phyloP scores from a whole-genome alignment of 2,797 vertebrate genomes.

The Anguilla megastoma region DNA sequence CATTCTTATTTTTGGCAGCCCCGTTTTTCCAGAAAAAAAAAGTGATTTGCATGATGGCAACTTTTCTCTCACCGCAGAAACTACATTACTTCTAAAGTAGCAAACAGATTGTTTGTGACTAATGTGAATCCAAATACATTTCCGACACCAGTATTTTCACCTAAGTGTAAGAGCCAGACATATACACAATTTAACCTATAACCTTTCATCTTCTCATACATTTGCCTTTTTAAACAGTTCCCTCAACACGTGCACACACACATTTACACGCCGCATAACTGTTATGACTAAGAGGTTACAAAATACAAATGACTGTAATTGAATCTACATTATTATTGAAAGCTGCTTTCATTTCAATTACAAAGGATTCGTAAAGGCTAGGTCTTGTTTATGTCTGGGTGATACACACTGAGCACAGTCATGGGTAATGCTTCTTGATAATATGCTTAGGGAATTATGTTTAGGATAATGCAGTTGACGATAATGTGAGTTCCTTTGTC shows the following conservation, averaged over 20 bases:
- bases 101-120: not conserved
- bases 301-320: not conserved
- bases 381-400: not conserved
- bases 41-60: not conserved
- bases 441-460: not conserved
- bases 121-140: not conserved
- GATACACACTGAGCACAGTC: not conserved
- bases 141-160: not conserved
- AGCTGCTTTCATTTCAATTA: not conserved
- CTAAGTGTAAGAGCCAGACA: not conserved
- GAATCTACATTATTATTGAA: not conserved
- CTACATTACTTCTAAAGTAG: not conserved
- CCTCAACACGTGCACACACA: not conserved
- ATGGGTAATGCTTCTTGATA: not conserved
- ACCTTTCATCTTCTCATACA: not conserved
- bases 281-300: not conserved
- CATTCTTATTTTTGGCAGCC: constrained; percentile 8
- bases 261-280: not conserved
- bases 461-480: not conserved
- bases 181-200: not conserved
- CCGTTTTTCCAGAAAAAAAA: not conserved
- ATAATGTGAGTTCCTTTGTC: not conserved
- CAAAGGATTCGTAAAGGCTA: not conserved
- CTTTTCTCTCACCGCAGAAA: not conserved
- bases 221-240: not conserved